Evolutionary conservation across 2,888 invertebrate species (phyloP).

Genomic region (Oeneis ivallda): DNA sequence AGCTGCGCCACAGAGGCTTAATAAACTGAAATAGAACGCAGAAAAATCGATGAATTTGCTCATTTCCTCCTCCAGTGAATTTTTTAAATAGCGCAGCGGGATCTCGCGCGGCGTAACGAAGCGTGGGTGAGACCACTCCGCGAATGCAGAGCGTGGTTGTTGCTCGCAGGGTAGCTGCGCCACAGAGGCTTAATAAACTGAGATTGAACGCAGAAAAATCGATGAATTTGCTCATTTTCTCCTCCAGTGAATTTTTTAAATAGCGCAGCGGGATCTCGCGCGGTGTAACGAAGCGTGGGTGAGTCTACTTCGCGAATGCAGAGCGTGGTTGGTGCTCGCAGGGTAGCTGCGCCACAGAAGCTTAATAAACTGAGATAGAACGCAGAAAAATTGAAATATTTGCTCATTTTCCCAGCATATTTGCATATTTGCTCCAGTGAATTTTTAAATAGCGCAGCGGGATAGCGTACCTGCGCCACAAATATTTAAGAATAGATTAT

Average conservation of each 20-base stretch:
- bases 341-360: too few relatives aligned
- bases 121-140: neutral
- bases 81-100: too few relatives aligned
- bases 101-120: too few relatives aligned
- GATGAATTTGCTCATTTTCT: neutral
- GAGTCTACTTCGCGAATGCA: neutral
- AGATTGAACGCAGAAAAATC: neutral
- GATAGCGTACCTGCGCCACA: too few relatives aligned
- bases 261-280: too few relatives aligned
- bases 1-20: neutral
- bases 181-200: neutral
- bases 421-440: too few relatives aligned
- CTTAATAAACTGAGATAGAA: neutral
- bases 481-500: too few relatives aligned
- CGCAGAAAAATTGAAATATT: neutral
- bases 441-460: too few relatives aligned
- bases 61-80: too few relatives aligned
- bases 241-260: too few relatives aligned
- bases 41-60: neutral
- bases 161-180: neutral
- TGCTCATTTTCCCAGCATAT: neutral
- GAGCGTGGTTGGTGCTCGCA: neutral
- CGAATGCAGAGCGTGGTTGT: neutral
- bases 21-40: neutral
- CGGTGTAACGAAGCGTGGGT: too few relatives aligned